Evolutionary conservation across 2,113 vertebrate genomes (phyloP).

Genomic region (Erythrocercus mccallii): DNA sequence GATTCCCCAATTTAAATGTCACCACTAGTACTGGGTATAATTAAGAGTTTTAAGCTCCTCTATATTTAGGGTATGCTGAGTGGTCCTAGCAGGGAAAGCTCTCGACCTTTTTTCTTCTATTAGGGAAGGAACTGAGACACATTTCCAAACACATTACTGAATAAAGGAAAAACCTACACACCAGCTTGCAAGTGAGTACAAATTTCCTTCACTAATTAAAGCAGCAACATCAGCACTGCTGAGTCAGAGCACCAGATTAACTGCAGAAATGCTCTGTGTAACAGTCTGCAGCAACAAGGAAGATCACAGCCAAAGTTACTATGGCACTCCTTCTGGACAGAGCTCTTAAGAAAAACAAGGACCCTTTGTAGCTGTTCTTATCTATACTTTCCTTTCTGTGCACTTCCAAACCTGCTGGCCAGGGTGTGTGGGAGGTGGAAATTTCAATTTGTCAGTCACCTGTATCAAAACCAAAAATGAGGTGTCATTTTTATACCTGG

Average conservation of each 20-base stretch:
- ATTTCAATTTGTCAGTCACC: neutral
- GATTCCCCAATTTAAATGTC: neutral
- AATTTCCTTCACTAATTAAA: conserved; percentile 35
- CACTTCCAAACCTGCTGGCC: neutral
- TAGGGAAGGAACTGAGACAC: neutral
- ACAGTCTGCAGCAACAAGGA: neutral
- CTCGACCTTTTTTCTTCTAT: neutral
- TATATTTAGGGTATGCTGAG: neutral
- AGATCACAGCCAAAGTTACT: conserved; percentile 43
- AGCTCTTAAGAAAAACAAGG: neutral
- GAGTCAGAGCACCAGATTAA: conserved; percentile 39
- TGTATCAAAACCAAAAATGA: neutral
- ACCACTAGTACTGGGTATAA: neutral
- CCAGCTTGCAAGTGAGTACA: neutral
- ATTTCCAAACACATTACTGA: neutral
- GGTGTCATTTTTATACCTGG: neutral
- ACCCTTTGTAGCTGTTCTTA: neutral
- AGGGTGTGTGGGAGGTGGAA: neutral
- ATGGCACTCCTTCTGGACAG: neutral
- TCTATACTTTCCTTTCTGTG: neutral
- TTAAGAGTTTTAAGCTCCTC: neutral
- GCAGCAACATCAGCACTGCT: neutral
- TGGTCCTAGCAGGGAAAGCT: neutral
- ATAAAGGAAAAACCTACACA: neutral
- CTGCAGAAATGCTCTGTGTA: conserved; percentile 27